Evolutionary conservation across 2,797 vertebrate genomes (phyloP).

Genomic region (Naso thynnoides): DNA sequence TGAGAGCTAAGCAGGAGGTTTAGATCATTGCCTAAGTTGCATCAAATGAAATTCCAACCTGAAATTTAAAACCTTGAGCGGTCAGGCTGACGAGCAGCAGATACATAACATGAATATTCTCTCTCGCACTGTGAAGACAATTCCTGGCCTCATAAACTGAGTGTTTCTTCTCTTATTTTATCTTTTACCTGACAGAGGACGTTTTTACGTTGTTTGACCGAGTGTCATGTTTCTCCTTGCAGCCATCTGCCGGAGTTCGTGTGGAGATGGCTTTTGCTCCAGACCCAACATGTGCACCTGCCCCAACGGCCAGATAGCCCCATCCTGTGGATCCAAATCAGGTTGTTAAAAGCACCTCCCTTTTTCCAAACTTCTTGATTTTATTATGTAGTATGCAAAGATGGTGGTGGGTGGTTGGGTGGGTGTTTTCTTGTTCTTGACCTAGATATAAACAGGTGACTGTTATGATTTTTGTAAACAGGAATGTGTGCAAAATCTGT

Average conservation of each 20-base stretch:
- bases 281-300: slow-evolving; percentile 99
- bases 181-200: slow-evolving; percentile 29
- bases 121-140: slow-evolving; percentile 26
- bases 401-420: neutral
- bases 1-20: slow-evolving; percentile 51
- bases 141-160: slow-evolving; percentile 9
- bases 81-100: slow-evolving; percentile 46
- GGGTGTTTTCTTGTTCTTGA: slow-evolving; percentile 13
- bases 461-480: slow-evolving; percentile 49
- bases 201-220: slow-evolving; percentile 44
- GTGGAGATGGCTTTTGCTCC: slow-evolving; percentile 98
- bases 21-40: slow-evolving; percentile 30
- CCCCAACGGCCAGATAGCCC: slow-evolving; percentile 93
- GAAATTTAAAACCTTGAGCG: slow-evolving; percentile 49
- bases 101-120: slow-evolving; percentile 49
- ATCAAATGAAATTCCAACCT: slow-evolving; percentile 41
- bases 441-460: slow-evolving; percentile 44
- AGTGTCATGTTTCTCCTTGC: slow-evolving; percentile 62
- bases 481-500: slow-evolving; percentile 33
- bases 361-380: slow-evolving; percentile 26
- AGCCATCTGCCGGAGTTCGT: slow-evolving; percentile 98
- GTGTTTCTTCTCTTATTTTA: slow-evolving; percentile 13
- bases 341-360: slow-evolving; percentile 78
- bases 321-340: slow-evolving; percentile 97
- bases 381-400: slow-evolving; percentile 25